Evolutionary conservation across 2,113 vertebrate species (phyloP).

Genomic region (Illadopsis cleaveri): DNA sequence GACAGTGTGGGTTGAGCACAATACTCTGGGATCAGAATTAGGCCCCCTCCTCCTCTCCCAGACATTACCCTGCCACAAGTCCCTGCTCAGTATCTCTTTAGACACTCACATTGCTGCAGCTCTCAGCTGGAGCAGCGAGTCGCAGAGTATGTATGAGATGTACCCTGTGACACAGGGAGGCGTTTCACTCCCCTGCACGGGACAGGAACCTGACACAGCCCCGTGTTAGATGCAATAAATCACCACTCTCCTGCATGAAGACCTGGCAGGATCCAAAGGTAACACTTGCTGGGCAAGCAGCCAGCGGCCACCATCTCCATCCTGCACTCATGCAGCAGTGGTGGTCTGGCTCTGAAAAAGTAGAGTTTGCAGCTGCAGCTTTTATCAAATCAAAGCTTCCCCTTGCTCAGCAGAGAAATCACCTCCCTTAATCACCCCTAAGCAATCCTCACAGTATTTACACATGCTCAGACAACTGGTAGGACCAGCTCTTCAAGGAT

Average conservation of each 20-base stretch:
- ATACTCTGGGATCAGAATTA: neutral
- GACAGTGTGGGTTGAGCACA: neutral
- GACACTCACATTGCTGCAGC: neutral
- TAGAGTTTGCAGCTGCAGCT: neutral
- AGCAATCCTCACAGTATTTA: neutral
- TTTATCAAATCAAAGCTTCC: neutral
- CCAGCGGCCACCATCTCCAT: neutral
- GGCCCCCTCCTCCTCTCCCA: neutral
- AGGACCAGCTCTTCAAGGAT: conserved; percentile 21
- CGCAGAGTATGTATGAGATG: rapidly evolving
- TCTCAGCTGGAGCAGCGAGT: neutral
- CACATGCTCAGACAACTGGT: neutral
- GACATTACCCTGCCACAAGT: neutral
- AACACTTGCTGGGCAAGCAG: neutral
- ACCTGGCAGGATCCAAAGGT: neutral
- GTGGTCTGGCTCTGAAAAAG: neutral
- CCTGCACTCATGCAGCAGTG: neutral
- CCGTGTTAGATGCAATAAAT: rapidly evolving
- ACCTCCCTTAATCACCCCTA: neutral
- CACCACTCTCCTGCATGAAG: neutral
- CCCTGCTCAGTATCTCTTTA: neutral
- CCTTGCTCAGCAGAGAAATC: neutral
- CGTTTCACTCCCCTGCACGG: neutral
- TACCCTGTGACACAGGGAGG: neutral
- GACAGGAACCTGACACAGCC: neutral